Evolutionary conservation across 2,888 invertebrate genomes (phyloP).

Genomic region (Synergus japonicus): DNA sequence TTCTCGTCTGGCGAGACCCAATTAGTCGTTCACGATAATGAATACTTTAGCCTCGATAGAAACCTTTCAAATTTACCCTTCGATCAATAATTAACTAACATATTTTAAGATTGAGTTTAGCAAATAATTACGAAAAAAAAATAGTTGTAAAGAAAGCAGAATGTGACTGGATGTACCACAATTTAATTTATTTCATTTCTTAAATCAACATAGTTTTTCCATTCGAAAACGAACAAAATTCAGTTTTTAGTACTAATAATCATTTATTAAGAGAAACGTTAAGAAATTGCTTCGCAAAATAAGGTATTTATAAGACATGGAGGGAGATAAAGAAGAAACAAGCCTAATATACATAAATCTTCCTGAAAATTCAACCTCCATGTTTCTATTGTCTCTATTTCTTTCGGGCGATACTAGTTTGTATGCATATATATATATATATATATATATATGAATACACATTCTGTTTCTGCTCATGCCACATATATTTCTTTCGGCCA

Average conservation of each 20-base stretch:
- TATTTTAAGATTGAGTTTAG: not conserved
- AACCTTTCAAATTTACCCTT: constrained; percentile 37
- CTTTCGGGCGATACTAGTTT: not conserved
- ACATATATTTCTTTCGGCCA: constrained; percentile 16
- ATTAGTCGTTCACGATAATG: constrained; percentile 48
- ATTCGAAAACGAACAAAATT: not conserved
- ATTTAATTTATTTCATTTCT: too few relatives aligned
- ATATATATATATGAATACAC: not conserved
- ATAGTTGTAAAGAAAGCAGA: too few relatives aligned
- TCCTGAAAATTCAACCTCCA: not conserved
- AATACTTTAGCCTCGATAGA: constrained; percentile 11
- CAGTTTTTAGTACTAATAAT: not conserved
- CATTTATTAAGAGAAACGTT: not conserved
- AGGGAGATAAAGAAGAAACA: not conserved
- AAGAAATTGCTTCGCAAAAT: not conserved
- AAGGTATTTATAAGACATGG: not conserved
- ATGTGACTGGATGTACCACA: too few relatives aligned
- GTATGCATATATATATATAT: not conserved
- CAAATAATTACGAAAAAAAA: too few relatives aligned
- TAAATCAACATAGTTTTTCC: not conserved
- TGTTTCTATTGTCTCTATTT: constrained; percentile 31
- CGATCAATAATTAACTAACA: constrained; percentile 22
- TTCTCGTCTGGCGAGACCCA: constrained; percentile 46
- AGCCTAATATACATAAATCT: constrained; percentile 8
- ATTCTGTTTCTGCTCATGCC: constrained; percentile 20